phyloP scores from a whole-genome alignment of 2,888 invertebrate species.

The Octodonta nipae region DNA sequence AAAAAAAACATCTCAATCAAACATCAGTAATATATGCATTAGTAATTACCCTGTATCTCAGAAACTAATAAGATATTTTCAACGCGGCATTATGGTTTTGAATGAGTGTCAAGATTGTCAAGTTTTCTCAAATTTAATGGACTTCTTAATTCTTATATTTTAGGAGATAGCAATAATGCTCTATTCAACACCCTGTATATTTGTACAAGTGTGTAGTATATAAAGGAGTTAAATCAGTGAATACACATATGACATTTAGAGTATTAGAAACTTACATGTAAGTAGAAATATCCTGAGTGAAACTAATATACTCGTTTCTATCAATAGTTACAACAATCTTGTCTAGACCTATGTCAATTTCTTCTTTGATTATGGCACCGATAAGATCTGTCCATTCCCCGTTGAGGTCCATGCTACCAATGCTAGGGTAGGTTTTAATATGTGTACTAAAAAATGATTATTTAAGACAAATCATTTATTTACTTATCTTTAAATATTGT shows the following conservation, averaged over 20 bases:
- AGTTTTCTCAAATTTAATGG: too few species aligned
- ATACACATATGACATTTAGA: too few species aligned
- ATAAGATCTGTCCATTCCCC: constrained; percentile 49
- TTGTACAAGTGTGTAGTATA: not conserved
- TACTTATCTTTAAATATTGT: too few species aligned
- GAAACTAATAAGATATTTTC: too few species aligned
- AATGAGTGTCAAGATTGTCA: too few species aligned
- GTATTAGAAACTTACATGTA: constrained; percentile 45
- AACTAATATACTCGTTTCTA: constrained; percentile 43
- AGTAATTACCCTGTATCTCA: too few species aligned
- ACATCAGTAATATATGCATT: too few species aligned
- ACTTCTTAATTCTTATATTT: too few species aligned
- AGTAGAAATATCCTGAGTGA: constrained; percentile 48
- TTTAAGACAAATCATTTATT: too few species aligned
- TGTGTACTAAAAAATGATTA: constrained; percentile 9
- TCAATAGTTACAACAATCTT: constrained; percentile 43
- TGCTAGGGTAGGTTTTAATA: constrained; percentile 19
- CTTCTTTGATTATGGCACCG: constrained; percentile 42
- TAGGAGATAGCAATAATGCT: too few species aligned
- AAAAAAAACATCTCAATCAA: constrained; percentile 7
- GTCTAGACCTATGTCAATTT: constrained; percentile 46
- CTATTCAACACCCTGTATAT: too few species aligned
- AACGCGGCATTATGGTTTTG: too few species aligned
- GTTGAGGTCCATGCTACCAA: constrained; percentile 33
- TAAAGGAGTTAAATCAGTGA: not conserved